Evolutionary conservation across 2,797 vertebrate species (phyloP), one percentile per base, ranked within the genome.

Genomic region (Manis pentadactyla): DNA sequence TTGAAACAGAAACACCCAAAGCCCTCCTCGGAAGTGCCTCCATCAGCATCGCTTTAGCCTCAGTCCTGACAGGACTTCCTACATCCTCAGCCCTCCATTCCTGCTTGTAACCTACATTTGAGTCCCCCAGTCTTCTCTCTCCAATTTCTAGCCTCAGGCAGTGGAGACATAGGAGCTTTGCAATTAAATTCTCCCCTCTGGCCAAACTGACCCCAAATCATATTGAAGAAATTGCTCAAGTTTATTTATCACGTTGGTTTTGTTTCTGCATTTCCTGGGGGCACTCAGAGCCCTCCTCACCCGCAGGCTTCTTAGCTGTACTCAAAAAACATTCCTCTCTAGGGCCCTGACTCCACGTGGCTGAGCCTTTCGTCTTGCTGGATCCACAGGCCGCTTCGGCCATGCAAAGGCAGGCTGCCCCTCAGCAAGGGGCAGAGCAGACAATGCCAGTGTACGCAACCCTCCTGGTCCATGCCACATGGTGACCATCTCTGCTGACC

Each of bases 111-210:
- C 83, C 83, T 64, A 66, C 74, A 10, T 59, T 73, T 0, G 12
- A 68, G 64, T 73, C 89, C 81, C 53, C 15, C 64, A 27, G 31
- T 55, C 77, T 92, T 85, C 69, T 6, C 6, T 59, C 46, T 93
- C 81, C 68, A 31, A 73, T 73, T 87, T 83, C 90, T 97, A 92
- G 93, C 97, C 90, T 87, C 85, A 53, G 97, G 97, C 96, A 75
- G 83, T 87, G 23, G 61, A 97, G 69, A 92, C 87, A 61, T 2
- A 81, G 92, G 69, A 94, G 37, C 83, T 94, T 96, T 96, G 95
- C 97, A 98, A 97, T 97, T 97, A 97, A 97, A 97, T 96, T 96
- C 92, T 97, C 39, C 94, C 97, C 95, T 97, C 93, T 1, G 0
- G 96, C 87, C 95, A 98, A 92, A 87, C 84, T 83, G 95, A 97